Evolutionary conservation across 2,888 invertebrate species (phyloP).

Genomic region (Chalcis sispes): DNA sequence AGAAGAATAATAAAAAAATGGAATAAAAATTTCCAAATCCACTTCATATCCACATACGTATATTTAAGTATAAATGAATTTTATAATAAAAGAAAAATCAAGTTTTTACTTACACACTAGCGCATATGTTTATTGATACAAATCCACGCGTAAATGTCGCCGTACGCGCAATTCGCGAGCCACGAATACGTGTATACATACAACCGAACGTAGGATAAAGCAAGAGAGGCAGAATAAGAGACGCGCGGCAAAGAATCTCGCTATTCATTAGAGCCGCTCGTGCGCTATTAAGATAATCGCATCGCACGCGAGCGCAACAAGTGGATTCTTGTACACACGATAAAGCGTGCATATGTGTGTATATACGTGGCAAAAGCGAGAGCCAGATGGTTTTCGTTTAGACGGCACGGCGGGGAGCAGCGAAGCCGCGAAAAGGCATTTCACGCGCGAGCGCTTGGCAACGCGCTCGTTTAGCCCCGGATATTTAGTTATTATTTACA

Average conservation of each 20-base stretch:
- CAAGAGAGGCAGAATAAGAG: neutral
- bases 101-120: too few relatives aligned
- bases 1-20: too few relatives aligned
- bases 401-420: constrained; percentile 39
- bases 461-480: constrained; percentile 54
- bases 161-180: too few relatives aligned
- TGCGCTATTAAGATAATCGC: constrained; percentile 73
- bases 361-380: constrained; percentile 1
- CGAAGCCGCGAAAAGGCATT: constrained; percentile 19
- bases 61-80: too few relatives aligned
- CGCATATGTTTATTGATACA: too few relatives aligned
- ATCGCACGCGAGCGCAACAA: constrained; percentile 55
- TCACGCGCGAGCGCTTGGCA: constrained; percentile 57
- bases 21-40: too few relatives aligned
- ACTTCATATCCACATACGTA: too few relatives aligned
- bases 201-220: neutral
- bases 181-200: neutral
- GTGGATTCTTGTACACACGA: constrained; percentile 24
- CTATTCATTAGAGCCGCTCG: constrained; percentile 73
- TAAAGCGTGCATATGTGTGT: too few relatives aligned
- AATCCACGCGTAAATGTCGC: too few relatives aligned
- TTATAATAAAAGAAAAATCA: too few relatives aligned
- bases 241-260: constrained; percentile 64
- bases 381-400: constrained; percentile 60
- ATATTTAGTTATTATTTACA: constrained; percentile 58